Evolutionary conservation across 2,888 invertebrate genomes (phyloP).

Genomic region (Flexamia atlantica): DNA sequence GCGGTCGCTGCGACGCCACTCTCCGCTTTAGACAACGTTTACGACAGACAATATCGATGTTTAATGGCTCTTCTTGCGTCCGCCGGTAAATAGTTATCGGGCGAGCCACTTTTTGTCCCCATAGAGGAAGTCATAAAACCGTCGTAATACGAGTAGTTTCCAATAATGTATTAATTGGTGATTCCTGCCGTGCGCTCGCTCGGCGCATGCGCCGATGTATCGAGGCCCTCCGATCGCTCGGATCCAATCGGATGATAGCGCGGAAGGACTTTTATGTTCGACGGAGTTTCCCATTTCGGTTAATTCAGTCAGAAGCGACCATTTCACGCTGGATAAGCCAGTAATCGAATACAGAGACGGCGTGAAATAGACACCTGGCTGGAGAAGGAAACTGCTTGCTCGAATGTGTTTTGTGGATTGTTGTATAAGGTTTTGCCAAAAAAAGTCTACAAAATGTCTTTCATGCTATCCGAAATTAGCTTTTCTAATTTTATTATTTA

Average conservation of each 20-base stretch:
- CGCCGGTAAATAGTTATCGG: background rate
- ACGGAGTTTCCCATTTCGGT: constrained; percentile 16
- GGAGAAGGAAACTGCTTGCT: background rate
- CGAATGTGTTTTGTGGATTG: too few relatives aligned
- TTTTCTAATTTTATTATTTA: too few relatives aligned
- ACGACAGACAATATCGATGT: constrained; percentile 8
- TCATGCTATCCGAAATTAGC: too few relatives aligned
- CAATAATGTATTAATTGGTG: constrained; percentile 15
- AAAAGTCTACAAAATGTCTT: too few relatives aligned
- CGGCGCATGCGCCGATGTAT: background rate
- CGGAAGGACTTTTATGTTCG: background rate
- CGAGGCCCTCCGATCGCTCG: background rate
- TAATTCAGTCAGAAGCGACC: background rate
- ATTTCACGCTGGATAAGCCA: constrained; percentile 19
- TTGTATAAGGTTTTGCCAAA: too few relatives aligned
- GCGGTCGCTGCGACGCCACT: background rate
- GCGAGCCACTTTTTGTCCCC: background rate
- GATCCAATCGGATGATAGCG: too few relatives aligned
- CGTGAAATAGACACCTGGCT: constrained; percentile 19
- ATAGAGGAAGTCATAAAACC: constrained; percentile 18
- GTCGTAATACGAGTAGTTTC: constrained; percentile 11
- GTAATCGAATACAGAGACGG: constrained; percentile 1
- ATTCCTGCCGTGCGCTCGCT: constrained; percentile 13
- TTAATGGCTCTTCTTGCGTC: background rate
- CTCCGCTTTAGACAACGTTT: background rate